Conservation (phyloP, 2,113 vertebrate genomes). For the Esox niger region DNA sequence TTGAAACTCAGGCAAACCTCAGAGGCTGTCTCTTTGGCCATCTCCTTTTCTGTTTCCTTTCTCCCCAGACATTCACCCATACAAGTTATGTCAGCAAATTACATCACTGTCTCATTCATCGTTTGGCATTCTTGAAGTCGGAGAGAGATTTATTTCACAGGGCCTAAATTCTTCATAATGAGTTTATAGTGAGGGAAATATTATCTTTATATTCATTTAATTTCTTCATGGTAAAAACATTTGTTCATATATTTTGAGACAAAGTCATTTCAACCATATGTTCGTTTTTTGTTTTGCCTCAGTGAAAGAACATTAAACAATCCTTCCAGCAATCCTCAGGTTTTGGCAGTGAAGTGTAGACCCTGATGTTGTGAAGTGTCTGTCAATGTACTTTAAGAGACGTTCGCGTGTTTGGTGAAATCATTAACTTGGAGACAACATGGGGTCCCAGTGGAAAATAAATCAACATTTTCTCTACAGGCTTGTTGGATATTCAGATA, state of each 20-base stretch:
- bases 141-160: slow-evolving; percentile 21
- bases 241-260: slow-evolving; percentile 32
- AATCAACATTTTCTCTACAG: slow-evolving; percentile 6
- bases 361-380: not conserved
- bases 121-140: slow-evolving; percentile 4
- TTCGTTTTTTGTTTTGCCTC: slow-evolving; percentile 33
- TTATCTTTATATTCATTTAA: slow-evolving; percentile 45
- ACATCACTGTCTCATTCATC: slow-evolving; percentile 41
- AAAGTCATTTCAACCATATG: slow-evolving; percentile 8
- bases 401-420: slow-evolving; percentile 39
- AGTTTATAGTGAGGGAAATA: slow-evolving; percentile 33
- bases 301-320: slow-evolving; percentile 6
- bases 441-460: slow-evolving; percentile 38
- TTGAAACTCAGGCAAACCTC: not conserved
- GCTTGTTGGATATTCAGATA: not conserved
- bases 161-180: slow-evolving; percentile 45
- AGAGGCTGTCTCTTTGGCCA: not conserved
- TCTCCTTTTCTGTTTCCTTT: not conserved
- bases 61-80: not conserved
- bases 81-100: slow-evolving; percentile 17
- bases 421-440: slow-evolving; percentile 40
- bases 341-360: slow-evolving; percentile 31
- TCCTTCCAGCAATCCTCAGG: slow-evolving; percentile 6
- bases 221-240: slow-evolving; percentile 15
- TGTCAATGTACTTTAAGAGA: slow-evolving; percentile 18